Evolutionary conservation across 2,888 invertebrate species (phyloP).

Genomic region (Zootermopsis nevadensis): DNA sequence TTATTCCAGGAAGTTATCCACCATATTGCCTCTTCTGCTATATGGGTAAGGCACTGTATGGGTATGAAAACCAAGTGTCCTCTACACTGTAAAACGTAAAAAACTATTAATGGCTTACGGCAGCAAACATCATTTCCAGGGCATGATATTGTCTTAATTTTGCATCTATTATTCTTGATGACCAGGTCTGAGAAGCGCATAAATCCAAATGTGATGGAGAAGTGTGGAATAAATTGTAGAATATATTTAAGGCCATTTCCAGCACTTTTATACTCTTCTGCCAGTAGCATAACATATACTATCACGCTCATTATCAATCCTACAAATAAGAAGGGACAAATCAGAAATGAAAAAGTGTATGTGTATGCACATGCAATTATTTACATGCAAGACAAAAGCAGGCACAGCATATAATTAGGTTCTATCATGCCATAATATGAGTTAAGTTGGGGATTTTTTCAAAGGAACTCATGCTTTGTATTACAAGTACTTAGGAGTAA

Average conservation of each 20-base stretch:
- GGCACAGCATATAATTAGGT: background rate
- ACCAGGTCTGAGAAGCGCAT: background rate
- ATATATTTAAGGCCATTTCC: constrained; percentile 4
- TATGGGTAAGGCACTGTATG: too few species aligned
- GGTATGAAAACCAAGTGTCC: too few species aligned
- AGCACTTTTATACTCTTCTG: background rate
- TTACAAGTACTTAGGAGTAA: too few species aligned
- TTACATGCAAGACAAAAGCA: background rate
- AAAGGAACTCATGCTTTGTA: too few species aligned
- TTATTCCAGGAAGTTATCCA: background rate
- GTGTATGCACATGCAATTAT: background rate
- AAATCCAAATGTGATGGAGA: constrained; percentile 8
- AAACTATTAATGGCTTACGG: too few species aligned
- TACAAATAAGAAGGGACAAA: background rate
- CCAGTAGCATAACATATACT: background rate
- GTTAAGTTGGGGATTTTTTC: background rate
- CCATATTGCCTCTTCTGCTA: background rate
- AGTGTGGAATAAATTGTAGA: constrained; percentile 9
- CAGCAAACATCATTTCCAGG: background rate
- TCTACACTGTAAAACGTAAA: too few species aligned
- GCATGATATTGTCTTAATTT: background rate
- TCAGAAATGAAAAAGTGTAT: background rate
- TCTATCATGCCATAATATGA: background rate
- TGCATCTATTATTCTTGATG: background rate
- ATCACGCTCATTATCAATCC: background rate